Percentiles rank a stretch among this genome's conserved stretches.
Evolutionary conservation across 2,113 vertebrate genomes (phyloP).

Genomic region (Xerus inauris): DNA sequence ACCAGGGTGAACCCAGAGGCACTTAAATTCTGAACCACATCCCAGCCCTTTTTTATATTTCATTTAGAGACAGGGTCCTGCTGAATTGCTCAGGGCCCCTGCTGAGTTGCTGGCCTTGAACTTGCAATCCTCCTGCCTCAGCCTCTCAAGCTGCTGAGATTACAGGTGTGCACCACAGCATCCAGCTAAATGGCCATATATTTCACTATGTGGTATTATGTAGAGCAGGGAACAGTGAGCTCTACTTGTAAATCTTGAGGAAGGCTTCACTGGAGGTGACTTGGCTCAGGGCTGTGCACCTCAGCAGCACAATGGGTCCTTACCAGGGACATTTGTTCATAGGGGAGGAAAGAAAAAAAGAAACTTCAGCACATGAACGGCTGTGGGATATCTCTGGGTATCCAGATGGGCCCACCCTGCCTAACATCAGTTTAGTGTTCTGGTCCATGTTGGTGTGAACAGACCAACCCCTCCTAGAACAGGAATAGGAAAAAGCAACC

Average conservation of each 20-base stretch:
- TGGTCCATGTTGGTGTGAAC: background rate
- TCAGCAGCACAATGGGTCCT: background rate
- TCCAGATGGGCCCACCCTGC: background rate
- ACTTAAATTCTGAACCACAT: too few relatives aligned
- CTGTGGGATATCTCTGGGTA: background rate
- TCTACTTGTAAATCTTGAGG: background rate
- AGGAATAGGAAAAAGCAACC: slow-evolving; percentile 60
- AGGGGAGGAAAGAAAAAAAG: background rate
- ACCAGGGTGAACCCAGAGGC: too few relatives aligned
- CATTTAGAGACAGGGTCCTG: too few relatives aligned
- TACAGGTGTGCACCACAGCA: too few relatives aligned
- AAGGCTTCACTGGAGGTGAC: background rate
- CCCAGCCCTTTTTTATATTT: too few relatives aligned
- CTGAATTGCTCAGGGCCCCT: too few relatives aligned
- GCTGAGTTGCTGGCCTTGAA: too few relatives aligned
- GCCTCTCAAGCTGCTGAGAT: too few relatives aligned
- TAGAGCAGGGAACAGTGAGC: background rate
- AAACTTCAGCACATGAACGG: background rate
- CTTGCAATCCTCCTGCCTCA: too few relatives aligned
- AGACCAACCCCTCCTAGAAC: background rate
- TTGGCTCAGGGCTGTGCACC: background rate
- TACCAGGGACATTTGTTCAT: background rate
- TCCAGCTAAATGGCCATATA: too few relatives aligned
- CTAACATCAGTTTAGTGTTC: background rate
- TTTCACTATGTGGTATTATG: background rate